Evolutionary conservation across 1,140 invertebrate genomes (phyloP).

Genomic region (Grapholita molesta): DNA sequence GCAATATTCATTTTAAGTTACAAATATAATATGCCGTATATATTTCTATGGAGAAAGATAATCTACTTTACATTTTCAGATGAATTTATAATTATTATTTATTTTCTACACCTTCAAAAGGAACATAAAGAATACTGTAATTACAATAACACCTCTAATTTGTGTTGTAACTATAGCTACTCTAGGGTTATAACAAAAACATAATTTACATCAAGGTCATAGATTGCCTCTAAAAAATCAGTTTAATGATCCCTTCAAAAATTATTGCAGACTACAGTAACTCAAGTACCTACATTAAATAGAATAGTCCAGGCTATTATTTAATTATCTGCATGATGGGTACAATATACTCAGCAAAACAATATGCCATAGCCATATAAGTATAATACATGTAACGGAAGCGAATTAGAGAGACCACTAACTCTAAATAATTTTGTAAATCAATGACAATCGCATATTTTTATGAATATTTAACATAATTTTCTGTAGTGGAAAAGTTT

Average conservation of each 20-base stretch:
- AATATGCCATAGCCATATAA: neutral
- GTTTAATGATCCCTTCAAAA: neutral
- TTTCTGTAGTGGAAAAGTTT: neutral
- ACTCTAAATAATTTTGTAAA: neutral
- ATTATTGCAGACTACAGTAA: neutral
- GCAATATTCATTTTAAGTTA: too few species aligned
- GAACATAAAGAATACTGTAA: too few species aligned
- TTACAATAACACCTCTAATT: too few species aligned
- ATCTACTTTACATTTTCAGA: too few species aligned
- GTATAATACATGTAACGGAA: neutral
- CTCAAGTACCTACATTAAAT: neutral
- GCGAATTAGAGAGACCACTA: neutral
- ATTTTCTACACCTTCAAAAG: too few species aligned
- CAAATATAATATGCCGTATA: too few species aligned
- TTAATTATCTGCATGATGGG: neutral
- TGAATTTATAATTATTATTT: too few species aligned
- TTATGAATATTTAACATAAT: neutral
- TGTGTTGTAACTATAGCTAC: too few species aligned
- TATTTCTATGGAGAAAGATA: too few species aligned
- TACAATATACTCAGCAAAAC: neutral
- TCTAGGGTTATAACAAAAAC: too few species aligned
- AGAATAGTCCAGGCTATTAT: neutral
- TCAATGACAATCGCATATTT: neutral
- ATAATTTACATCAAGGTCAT: too few species aligned
- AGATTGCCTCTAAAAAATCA: too few species aligned